These are phyloP conservation scores for Thalassoma bifasciatum DNA, from an alignment of 2,113 vertebrate genomes.

Conservation along the genomic window DNA sequence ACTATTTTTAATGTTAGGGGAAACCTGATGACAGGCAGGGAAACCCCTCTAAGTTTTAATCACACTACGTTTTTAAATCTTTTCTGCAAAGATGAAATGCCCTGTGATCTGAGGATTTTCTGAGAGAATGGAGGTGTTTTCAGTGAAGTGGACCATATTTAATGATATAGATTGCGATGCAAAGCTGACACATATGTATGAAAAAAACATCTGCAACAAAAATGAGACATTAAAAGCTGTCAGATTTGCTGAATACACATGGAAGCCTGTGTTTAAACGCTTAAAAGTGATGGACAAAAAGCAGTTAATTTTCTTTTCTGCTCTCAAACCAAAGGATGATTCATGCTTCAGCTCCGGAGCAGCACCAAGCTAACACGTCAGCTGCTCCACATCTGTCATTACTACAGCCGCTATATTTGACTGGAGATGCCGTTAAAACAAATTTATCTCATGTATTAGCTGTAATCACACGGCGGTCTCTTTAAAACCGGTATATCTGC, in stretches of 20 bases:
- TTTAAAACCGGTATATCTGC: slow-evolving; percentile 18
- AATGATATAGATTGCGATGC: no score
- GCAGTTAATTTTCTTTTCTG: not conserved
- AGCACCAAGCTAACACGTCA: not conserved
- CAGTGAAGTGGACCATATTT: no score
- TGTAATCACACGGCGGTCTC: not conserved
- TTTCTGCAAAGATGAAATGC: not conserved
- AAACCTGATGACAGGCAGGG: not conserved
- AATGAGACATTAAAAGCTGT: not conserved
- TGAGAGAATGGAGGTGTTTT: not conserved
- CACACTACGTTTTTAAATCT: not conserved
- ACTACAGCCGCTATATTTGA: not conserved
- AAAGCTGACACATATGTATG: no score
- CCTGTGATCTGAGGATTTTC: not conserved
- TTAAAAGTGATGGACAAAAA: not conserved
- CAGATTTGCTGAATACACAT: not conserved
- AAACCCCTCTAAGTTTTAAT: not conserved
- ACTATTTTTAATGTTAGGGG: not conserved
- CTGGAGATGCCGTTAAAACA: not conserved
- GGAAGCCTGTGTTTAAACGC: not conserved
- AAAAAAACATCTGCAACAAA: not conserved
- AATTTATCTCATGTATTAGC: not conserved
- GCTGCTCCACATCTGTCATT: slow-evolving; percentile 8
- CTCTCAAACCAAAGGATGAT: not conserved
- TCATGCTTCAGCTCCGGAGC: not conserved